Evolutionary conservation across 2,888 invertebrate species (phyloP).

Genomic region (Drosophila pseudotakahashii): DNA sequence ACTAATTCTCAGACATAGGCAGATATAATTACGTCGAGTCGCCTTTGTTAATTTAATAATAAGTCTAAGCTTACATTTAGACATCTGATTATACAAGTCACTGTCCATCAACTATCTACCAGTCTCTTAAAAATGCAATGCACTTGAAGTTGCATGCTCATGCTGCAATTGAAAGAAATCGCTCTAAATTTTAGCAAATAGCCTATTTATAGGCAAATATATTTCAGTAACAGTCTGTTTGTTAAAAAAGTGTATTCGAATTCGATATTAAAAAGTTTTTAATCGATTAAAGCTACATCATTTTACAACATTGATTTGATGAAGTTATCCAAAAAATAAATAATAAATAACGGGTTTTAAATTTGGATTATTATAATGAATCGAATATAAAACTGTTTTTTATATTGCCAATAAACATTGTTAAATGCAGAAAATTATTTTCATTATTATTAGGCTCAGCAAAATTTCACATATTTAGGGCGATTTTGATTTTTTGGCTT

Average conservation of each 20-base stretch:
- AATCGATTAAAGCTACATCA: too few relatives aligned
- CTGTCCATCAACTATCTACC: not conserved
- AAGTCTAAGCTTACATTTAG: not conserved
- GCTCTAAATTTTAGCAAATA: not conserved
- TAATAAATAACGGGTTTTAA: too few relatives aligned
- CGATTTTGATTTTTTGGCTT: not conserved
- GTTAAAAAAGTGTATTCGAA: too few relatives aligned
- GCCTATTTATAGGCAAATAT: not conserved
- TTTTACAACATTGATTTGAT: too few relatives aligned
- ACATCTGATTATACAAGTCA: not conserved
- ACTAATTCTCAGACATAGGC: not conserved
- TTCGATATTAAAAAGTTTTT: too few relatives aligned
- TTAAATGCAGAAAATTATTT: too few relatives aligned
- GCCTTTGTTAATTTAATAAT: not conserved
- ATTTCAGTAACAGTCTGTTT: too few relatives aligned
- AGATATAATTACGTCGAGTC: not conserved
- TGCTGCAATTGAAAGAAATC: not conserved
- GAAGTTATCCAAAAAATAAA: too few relatives aligned
- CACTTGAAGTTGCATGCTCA: not conserved
- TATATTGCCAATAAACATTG: too few relatives aligned
- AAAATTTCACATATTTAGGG: not conserved
- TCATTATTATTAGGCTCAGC: not conserved
- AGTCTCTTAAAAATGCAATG: not conserved
- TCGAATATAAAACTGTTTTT: too few relatives aligned
- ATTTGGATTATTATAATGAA: too few relatives aligned